A percentile compares a stretch with the other conserved stretches of the same genome.
Conservation (phyloP, 2,888 invertebrate genomes). For the Anthophora plumipes region DNA sequence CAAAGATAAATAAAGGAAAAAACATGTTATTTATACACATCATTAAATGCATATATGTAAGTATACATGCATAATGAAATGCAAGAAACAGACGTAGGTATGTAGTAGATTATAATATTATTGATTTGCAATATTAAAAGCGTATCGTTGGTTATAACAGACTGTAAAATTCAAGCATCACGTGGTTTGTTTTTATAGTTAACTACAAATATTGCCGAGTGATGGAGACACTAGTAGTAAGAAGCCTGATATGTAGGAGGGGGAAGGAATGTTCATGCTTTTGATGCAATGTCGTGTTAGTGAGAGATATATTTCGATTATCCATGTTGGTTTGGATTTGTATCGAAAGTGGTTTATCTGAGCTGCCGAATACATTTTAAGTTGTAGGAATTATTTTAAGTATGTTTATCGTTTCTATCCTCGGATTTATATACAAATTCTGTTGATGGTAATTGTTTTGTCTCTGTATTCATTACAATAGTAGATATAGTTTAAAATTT, state of each 20-base stretch:
- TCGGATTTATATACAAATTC: constrained; percentile 11
- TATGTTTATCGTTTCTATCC: neutral
- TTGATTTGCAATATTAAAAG: neutral
- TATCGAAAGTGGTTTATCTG: constrained; percentile 16
- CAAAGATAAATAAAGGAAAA: neutral
- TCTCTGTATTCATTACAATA: constrained; percentile 35
- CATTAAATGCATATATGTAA: neutral
- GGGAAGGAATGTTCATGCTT: constrained; percentile 59
- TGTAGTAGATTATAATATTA: constrained; percentile 9
- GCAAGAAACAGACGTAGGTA: neutral
- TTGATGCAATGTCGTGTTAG: constrained; percentile 58
- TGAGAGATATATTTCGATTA: constrained; percentile 49
- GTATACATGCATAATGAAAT: neutral
- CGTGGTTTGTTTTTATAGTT: constrained; percentile 39
- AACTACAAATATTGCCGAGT: constrained; percentile 33
- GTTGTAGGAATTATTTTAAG: neutral
- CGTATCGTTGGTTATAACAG: constrained; percentile 11
- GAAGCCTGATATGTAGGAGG: constrained; percentile 44
- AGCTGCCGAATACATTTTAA: neutral
- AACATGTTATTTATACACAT: neutral
- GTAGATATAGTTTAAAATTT: constrained; percentile 24
- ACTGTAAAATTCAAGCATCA: constrained; percentile 23
- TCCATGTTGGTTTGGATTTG: constrained; percentile 45
- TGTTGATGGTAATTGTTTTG: constrained; percentile 57
- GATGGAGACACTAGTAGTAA: constrained; percentile 56